Percentiles rank a stretch among this genome's conserved stretches.
Conservation (phyloP, 2,797 vertebrate species). For the Danio aesculapii region DNA sequence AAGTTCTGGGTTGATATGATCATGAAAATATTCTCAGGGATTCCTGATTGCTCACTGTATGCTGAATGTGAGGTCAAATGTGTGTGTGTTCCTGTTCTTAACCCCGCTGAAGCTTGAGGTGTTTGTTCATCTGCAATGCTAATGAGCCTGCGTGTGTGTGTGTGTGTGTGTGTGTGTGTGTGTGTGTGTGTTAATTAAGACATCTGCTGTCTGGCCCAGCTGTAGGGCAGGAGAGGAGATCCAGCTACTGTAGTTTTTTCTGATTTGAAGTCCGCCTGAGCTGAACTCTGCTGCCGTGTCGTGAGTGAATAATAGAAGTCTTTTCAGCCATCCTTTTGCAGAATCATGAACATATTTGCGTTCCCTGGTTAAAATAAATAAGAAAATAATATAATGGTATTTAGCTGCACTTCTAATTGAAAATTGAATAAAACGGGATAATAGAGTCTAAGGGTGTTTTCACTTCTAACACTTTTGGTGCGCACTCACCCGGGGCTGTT, state of each 20-base stretch:
- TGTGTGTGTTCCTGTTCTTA: constrained; percentile 1
- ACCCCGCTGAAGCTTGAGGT: constrained; percentile 22
- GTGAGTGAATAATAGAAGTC: background rate
- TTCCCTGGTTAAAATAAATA: no score
- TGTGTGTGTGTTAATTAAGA: constrained; percentile 42
- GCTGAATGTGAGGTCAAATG: constrained; percentile 15
- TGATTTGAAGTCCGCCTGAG: background rate
- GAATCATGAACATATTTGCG: no score
- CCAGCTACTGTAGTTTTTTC: background rate
- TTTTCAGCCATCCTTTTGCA: no score
- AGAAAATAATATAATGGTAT: no score
- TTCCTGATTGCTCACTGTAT: constrained; percentile 21
- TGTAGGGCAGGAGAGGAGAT: background rate
- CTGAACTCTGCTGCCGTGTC: background rate
- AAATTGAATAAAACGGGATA: no score
- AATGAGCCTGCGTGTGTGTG: constrained; percentile 30
- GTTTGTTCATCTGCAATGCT: constrained; percentile 45
- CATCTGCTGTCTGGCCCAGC: constrained; percentile 29
- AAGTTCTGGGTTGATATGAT: constrained; percentile 25
- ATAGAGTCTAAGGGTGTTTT: no score
- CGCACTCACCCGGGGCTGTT: no score
- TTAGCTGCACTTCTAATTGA: no score
- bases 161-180: background rate
- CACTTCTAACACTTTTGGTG: no score
- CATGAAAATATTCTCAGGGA: constrained; percentile 30